Evolutionary conservation across 2,113 vertebrate species (phyloP).

Genomic region (Camelus bactrianus): DNA sequence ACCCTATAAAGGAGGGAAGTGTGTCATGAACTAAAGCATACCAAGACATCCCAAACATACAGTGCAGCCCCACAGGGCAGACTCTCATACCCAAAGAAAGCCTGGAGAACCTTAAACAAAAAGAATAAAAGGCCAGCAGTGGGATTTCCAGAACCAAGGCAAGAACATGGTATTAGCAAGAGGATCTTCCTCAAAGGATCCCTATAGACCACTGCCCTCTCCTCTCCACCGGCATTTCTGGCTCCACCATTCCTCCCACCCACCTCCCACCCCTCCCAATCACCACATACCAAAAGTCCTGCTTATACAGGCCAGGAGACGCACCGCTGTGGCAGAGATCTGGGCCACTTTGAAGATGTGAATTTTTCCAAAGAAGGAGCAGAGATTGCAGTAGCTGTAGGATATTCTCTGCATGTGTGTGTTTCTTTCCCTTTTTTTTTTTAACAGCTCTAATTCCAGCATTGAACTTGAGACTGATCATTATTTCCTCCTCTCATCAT

Average conservation of each 20-base stretch:
- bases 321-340: not conserved
- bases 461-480: constrained; percentile 84
- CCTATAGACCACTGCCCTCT: not conserved
- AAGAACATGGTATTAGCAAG: not conserved
- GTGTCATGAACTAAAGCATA: not conserved
- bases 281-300: not conserved
- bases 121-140: not conserved
- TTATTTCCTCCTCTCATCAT: constrained; percentile 85
- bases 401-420: not conserved
- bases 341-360: not conserved
- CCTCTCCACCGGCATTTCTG: not conserved
- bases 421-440: constrained; percentile 52
- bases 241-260: not conserved
- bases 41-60: not conserved
- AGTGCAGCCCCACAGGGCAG: accelerated
- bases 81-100: not conserved
- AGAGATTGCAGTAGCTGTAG: constrained; percentile 7
- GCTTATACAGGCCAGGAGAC: not conserved
- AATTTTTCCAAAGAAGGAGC: not conserved
- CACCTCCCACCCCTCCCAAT: not conserved
- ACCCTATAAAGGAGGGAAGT: not conserved
- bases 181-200: not conserved
- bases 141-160: not conserved
- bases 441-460: constrained; percentile 78
- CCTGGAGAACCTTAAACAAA: not conserved